Percentiles rank a stretch among this genome's conserved stretches.
These are phyloP conservation scores for Xenops minutus DNA, from an alignment of 2,797 vertebrate species.

Conservation along the genomic window DNA sequence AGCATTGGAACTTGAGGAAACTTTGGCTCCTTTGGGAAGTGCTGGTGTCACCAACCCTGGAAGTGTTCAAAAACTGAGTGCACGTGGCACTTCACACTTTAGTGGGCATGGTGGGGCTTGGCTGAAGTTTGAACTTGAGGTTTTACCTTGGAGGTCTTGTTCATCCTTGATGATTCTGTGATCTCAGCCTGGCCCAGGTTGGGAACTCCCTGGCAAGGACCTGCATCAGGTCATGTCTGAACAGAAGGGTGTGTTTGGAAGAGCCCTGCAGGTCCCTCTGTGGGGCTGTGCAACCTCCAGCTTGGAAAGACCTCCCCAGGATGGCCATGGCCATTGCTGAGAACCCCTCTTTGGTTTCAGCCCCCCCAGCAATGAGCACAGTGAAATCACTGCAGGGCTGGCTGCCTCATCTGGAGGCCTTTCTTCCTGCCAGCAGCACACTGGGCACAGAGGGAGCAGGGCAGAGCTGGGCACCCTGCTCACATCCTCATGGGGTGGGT, in stretches of 20 bases:
- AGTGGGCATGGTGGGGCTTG: background rate
- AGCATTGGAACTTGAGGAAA: background rate
- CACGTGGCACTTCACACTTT: accelerated
- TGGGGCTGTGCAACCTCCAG: background rate
- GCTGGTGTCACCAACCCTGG: background rate
- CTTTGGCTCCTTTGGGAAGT: background rate
- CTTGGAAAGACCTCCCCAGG: background rate
- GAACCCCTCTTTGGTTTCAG: background rate
- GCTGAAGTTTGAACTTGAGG: background rate
- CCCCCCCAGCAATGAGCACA: background rate
- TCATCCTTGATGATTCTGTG: background rate
- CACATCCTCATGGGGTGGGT: background rate
- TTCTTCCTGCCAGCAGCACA: accelerated
- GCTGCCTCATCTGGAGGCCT: background rate
- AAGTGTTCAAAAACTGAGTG: too few species aligned
- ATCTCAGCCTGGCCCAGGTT: background rate
- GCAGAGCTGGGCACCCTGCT: background rate
- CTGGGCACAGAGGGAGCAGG: background rate
- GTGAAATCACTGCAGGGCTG: background rate
- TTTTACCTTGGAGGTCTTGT: background rate
- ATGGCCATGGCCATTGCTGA: background rate
- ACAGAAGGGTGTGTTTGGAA: background rate
- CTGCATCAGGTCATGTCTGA: background rate
- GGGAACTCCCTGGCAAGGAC: background rate
- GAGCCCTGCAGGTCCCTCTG: background rate